A percentile compares a stretch with the other conserved stretches of the same genome.
Conservation (phyloP, 53 echinoderm and acorn worm genomes). For the Pentamera pediparva region DNA sequence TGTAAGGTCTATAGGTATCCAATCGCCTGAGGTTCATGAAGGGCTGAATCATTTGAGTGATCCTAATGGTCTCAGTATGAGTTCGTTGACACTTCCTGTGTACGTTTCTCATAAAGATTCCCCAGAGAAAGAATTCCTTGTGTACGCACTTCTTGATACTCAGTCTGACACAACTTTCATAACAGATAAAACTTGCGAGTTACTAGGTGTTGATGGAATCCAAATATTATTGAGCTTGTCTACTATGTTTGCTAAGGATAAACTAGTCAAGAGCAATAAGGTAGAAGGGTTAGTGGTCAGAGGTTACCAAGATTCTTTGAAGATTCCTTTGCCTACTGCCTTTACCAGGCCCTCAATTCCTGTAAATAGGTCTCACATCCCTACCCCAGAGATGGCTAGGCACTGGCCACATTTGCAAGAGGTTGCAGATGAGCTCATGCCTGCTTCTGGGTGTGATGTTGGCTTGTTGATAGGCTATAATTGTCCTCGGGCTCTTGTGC, state of each 20-base stretch:
- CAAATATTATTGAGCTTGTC: neutral
- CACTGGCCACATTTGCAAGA: neutral
- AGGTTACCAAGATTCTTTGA: neutral
- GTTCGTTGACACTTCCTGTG: neutral
- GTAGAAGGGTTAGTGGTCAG: neutral
- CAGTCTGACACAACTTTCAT: neutral
- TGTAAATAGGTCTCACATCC: neutral
- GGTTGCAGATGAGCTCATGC: neutral
- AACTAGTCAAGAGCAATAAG: neutral
- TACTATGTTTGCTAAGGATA: neutral
- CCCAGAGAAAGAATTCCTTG: neutral
- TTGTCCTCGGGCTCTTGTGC: neutral
- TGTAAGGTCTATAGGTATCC: too few species aligned
- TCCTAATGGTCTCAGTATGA: neutral
- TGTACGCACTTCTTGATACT: neutral
- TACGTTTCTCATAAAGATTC: neutral
- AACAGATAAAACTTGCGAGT: neutral
- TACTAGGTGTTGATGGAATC: neutral
- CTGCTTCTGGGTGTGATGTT: neutral
- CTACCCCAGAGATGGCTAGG: neutral
- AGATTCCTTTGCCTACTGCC: neutral
- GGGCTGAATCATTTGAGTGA: neutral
- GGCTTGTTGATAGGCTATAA: neutral
- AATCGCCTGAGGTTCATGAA: neutral
- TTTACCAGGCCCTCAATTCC: neutral